phyloP scores from a whole-genome alignment of 1,140 invertebrate genomes.

The Dufourea novaeangliae region DNA sequence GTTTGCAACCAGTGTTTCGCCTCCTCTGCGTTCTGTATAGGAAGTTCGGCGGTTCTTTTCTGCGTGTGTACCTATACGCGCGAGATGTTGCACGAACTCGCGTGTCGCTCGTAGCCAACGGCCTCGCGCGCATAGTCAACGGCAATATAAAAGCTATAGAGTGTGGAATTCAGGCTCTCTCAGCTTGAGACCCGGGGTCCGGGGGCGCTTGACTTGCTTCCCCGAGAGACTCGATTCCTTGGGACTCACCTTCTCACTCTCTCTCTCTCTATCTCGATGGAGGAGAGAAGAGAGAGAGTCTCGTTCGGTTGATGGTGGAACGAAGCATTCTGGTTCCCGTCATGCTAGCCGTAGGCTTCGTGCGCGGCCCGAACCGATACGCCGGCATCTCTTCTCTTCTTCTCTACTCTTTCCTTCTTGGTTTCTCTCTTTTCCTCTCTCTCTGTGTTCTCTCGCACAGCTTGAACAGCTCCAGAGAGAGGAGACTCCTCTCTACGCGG shows the following conservation, averaged over 20 bases:
- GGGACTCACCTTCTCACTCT: too few relatives aligned
- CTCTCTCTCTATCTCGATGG: constrained; percentile 29
- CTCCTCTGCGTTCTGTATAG: too few relatives aligned
- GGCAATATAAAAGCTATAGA: constrained; percentile 77
- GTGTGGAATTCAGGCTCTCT: constrained; percentile 79
- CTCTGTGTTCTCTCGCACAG: background rate
- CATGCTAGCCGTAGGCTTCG: constrained; percentile 78
- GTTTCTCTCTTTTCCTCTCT: background rate
- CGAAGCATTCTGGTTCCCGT: constrained; percentile 77
- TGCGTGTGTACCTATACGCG: too few relatives aligned
- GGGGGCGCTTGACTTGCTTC: constrained; percentile 57
- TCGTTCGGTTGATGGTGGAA: constrained; percentile 69
- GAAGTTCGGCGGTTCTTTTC: too few relatives aligned
- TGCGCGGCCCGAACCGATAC: constrained; percentile 56
- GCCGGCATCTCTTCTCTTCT: background rate
- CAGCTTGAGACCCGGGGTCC: constrained; percentile 74
- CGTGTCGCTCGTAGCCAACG: constrained; percentile 72
- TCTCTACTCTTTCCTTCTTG: background rate
- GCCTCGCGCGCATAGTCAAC: constrained; percentile 74
- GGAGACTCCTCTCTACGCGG: constrained; percentile 38
- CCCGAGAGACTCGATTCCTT: constrained; percentile 66
- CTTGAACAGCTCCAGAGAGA: background rate
- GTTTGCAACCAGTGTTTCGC: too few relatives aligned
- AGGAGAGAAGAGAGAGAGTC: constrained; percentile 34
- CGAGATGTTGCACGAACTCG: constrained; percentile 55